A percentile compares a stretch with the other conserved stretches of the same genome.
These are phyloP conservation scores for Caenorhabditis elegans DNA, from an alignment of 1,140 invertebrate genomes.

Conservation along the genomic window DNA sequence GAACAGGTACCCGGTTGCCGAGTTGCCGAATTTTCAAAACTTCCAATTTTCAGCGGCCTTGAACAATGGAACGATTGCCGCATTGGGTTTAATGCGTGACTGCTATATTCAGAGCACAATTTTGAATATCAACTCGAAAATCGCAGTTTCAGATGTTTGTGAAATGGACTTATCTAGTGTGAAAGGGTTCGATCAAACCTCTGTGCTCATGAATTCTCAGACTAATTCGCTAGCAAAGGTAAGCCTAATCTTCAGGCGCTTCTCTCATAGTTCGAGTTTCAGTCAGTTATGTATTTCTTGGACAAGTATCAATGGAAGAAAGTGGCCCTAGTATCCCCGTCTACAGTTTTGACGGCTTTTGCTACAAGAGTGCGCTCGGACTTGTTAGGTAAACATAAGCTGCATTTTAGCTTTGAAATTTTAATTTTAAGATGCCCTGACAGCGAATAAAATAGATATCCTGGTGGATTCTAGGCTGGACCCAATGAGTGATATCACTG, in stretches of 20 bases:
- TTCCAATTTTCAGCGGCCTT: background rate
- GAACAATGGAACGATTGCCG: background rate
- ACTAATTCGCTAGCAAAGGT: conserved; percentile 16
- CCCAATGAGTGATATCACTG: background rate
- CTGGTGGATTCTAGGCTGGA: background rate
- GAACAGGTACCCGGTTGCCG: background rate
- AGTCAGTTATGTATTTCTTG: background rate
- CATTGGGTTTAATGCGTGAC: background rate
- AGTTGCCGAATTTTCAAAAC: too few species aligned
- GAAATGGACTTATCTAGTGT: conserved; percentile 16
- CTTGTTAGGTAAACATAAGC: conserved; percentile 8
- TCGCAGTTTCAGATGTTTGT: conserved; percentile 17
- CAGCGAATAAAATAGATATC: background rate
- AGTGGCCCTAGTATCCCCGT: conserved; percentile 9
- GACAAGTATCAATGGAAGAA: background rate
- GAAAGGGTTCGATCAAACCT: conserved; percentile 6
- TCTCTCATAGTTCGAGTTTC: too few species aligned
- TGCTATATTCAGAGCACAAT: conserved; percentile 20
- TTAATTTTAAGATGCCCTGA: background rate
- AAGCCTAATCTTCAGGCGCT: background rate
- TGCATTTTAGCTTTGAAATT: background rate
- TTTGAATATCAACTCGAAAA: conserved; percentile 14
- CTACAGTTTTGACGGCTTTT: background rate
- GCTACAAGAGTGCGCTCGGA: background rate
- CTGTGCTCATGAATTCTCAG: background rate